Percentiles rank a stretch among this genome's conserved stretches.
Evolutionary conservation across 2,888 invertebrate genomes (phyloP).

Genomic region (Danaus chrysippus): DNA sequence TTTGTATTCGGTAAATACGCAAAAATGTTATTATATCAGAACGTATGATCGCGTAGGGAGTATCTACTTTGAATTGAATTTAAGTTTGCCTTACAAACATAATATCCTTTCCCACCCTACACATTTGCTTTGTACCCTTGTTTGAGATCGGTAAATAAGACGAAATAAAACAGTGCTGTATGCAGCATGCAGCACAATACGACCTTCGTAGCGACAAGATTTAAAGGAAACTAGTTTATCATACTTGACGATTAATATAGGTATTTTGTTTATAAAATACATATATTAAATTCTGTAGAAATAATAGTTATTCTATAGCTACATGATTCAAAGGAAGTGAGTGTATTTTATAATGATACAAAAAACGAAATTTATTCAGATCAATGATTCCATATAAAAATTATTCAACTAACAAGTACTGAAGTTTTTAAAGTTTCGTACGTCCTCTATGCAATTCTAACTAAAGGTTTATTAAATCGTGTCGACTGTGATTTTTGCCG

Average conservation of each 20-base stretch:
- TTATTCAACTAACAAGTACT: too few relatives aligned
- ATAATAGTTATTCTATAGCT: too few relatives aligned
- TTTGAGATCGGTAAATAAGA: conserved; percentile 15
- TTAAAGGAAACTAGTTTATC: conserved; percentile 42
- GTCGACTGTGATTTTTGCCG: conserved; percentile 21
- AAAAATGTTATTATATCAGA: too few relatives aligned
- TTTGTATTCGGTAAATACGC: too few relatives aligned
- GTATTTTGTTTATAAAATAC: conserved; percentile 40
- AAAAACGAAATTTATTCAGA: too few relatives aligned
- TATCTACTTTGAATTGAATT: too few relatives aligned
- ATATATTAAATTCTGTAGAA: too few relatives aligned
- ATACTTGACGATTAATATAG: conserved; percentile 39
- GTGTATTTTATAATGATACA: too few relatives aligned
- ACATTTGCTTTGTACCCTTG: conserved; percentile 25
- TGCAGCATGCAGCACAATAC: conserved; percentile 23
- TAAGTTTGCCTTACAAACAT: conserved; percentile 2
- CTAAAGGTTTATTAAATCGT: conserved; percentile 41
- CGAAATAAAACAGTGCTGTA: conserved; percentile 17
- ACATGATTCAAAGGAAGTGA: too few relatives aligned
- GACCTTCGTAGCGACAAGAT: conserved; percentile 36
- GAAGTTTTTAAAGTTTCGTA: too few relatives aligned
- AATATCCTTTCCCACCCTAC: conserved; percentile 2
- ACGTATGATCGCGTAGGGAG: too few relatives aligned
- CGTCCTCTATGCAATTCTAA: conserved; percentile 9
- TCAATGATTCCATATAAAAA: too few relatives aligned